Evolutionary conservation across 2,797 vertebrate genomes (phyloP).

Genomic region (Manis javanica): DNA sequence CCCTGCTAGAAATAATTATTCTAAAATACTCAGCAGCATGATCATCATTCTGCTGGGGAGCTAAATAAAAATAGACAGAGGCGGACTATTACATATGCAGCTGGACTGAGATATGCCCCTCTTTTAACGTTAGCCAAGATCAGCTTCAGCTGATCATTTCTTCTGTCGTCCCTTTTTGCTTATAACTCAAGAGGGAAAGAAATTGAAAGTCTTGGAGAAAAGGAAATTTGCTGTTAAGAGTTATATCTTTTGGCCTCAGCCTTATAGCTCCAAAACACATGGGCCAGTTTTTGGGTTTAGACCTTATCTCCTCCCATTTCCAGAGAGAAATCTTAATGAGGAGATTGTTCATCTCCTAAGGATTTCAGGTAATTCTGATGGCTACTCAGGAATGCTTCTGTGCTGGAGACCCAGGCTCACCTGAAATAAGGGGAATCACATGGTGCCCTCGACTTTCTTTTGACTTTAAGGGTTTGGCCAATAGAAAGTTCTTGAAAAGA

Average conservation of each 20-base stretch:
- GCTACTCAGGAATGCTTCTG: neutral
- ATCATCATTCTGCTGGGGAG: neutral
- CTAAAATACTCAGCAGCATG: neutral
- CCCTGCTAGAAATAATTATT: neutral
- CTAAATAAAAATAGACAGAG: neutral
- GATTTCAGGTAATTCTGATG: neutral
- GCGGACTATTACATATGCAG: neutral
- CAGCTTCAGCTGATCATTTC: neutral
- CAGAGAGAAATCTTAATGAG: neutral
- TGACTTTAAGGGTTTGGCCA: neutral
- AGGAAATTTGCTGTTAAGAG: neutral
- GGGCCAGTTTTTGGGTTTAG: neutral
- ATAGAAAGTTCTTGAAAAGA: conserved; percentile 17
- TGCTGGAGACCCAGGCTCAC: neutral
- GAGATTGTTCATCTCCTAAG: neutral
- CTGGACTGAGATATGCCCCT: neutral
- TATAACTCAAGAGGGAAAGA: neutral
- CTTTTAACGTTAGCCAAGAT: neutral
- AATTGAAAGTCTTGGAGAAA: neutral
- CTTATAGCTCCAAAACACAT: neutral
- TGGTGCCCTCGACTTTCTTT: neutral
- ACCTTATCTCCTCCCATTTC: neutral
- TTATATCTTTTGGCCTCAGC: neutral
- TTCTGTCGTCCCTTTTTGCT: neutral
- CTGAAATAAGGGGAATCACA: neutral